These are phyloP conservation scores for Trichogramma evanescens DNA, from an alignment of 2,888 invertebrate genomes.

Conservation along the genomic window DNA sequence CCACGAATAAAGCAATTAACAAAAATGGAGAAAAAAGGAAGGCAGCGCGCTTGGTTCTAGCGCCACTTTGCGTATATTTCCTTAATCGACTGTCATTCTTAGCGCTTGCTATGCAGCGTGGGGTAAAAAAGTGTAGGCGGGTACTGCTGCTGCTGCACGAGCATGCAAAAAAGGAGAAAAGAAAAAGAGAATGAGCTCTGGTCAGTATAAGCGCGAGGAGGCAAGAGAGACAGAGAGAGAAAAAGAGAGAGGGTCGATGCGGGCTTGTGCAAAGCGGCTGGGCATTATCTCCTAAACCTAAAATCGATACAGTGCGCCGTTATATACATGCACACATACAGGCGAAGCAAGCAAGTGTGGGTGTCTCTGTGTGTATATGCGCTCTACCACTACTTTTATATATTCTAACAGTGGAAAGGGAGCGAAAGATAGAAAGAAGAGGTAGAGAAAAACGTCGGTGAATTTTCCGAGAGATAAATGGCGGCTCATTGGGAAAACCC, in stretches of 20 bases:
- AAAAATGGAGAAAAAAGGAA: background rate
- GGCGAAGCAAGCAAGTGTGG: too few relatives aligned
- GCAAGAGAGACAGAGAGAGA: background rate
- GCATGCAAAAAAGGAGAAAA: slow-evolving; percentile 4
- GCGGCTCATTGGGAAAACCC: slow-evolving; percentile 37
- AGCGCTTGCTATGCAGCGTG: background rate
- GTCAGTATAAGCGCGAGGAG: slow-evolving; percentile 12
- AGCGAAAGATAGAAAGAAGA: background rate
- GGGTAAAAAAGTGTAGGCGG: background rate
- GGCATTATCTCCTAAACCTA: slow-evolving; percentile 38
- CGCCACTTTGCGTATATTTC: background rate
- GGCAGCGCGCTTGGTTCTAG: background rate
- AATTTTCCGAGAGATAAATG: slow-evolving; percentile 39
- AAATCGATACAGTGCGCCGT: slow-evolving; percentile 35
- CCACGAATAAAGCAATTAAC: background rate
- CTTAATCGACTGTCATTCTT: slow-evolving; percentile 18
- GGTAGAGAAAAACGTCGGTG: slow-evolving; percentile 36
- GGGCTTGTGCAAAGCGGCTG: slow-evolving; percentile 25
- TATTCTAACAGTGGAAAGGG: background rate
- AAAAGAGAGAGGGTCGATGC: slow-evolving; percentile 21
- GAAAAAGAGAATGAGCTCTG: slow-evolving; percentile 15
- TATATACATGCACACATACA: background rate
- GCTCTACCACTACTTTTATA: too few relatives aligned
- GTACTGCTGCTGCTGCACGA: too few relatives aligned
- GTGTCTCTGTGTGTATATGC: too few relatives aligned